Conservation (phyloP, 2,797 vertebrate genomes). For the Corythornis leucogaster region DNA sequence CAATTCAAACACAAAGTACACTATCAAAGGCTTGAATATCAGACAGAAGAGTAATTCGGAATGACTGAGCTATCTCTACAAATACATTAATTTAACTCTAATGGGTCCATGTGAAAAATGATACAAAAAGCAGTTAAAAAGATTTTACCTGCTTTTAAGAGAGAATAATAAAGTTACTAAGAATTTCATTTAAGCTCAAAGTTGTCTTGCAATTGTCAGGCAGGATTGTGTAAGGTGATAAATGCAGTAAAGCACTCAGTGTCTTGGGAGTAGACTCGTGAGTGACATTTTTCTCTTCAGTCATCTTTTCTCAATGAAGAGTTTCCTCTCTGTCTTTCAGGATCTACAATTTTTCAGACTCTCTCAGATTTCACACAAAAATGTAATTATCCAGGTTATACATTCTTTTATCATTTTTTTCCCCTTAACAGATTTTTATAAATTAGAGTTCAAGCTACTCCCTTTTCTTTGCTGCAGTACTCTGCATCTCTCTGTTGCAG, state of each 20-base stretch:
- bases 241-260: constrained; percentile 18
- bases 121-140: constrained; percentile 69
- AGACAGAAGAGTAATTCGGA: constrained; percentile 81
- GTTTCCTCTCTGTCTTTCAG: not conserved
- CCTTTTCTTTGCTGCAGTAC: not conserved
- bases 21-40: constrained; percentile 81
- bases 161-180: constrained; percentile 74
- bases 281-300: not conserved
- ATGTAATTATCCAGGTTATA: not conserved
- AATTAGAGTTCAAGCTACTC: not conserved
- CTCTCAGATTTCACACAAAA: not conserved
- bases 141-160: constrained; percentile 71
- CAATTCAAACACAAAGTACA: constrained; percentile 83
- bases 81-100: constrained; percentile 78
- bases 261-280: not conserved
- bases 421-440: not conserved
- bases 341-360: not conserved
- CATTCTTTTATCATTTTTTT: not conserved
- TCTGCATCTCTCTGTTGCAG: not conserved
- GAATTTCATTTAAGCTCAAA: constrained; percentile 68
- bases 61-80: constrained; percentile 78
- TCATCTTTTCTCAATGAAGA: not conserved
- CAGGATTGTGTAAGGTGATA: constrained; percentile 17
- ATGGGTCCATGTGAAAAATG: constrained; percentile 69
- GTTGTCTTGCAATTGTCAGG: constrained; percentile 40